These are phyloP conservation scores for Intellagama lesueurii DNA, from an alignment of 2,797 vertebrate species.

Conservation along the genomic window DNA sequence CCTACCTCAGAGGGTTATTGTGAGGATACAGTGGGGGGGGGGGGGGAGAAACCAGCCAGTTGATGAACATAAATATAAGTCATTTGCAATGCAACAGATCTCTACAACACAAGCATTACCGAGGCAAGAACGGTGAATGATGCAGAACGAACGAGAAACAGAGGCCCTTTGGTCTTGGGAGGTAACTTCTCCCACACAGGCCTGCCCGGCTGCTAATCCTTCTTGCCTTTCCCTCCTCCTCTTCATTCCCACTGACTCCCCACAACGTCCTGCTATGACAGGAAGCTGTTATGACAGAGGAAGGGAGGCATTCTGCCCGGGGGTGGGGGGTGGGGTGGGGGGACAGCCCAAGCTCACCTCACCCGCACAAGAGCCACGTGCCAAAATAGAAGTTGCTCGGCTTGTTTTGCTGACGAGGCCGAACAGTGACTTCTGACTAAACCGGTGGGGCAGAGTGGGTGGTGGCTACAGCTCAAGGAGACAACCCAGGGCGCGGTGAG, in stretches of 20 bases:
- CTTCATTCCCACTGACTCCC: constrained; percentile 4
- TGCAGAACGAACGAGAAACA: not conserved
- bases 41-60: no score
- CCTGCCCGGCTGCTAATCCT: not conserved
- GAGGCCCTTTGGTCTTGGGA: not conserved
- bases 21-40: no score
- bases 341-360: constrained; percentile 34
- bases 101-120: not conserved
- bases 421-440: constrained; percentile 30
- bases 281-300: constrained; percentile 39
- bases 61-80: no score
- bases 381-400: constrained; percentile 9
- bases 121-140: not conserved
- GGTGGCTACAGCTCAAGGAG: constrained; percentile 32
- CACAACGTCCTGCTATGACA: constrained; percentile 15
- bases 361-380: constrained; percentile 28
- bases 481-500: constrained; percentile 33
- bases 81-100: not conserved
- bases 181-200: not conserved
- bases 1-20: no score
- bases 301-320: constrained; percentile 38
- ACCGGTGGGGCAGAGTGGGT: constrained; percentile 36
- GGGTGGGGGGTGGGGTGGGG: not conserved
- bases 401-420: constrained; percentile 32
- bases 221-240: not conserved